Evolutionary conservation across 2,888 invertebrate genomes (phyloP).

Genomic region (Caenorhabditis afra): DNA sequence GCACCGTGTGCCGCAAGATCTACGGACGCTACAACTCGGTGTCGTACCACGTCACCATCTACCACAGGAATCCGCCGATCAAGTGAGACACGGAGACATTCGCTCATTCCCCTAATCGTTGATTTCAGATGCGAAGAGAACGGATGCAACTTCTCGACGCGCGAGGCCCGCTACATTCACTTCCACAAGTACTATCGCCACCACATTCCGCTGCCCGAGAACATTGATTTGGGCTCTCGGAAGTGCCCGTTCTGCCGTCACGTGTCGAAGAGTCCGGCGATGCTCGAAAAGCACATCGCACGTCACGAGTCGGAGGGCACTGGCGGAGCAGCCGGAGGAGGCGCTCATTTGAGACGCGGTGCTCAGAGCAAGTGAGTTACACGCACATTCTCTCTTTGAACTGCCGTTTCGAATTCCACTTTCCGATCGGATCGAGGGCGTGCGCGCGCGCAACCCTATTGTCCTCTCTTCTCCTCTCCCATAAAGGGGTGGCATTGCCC

Average conservation of each 20-base stretch:
- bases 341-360: not conserved
- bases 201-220: slow-evolving; percentile 77
- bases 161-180: slow-evolving; percentile 80
- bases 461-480: too few relatives aligned
- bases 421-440: too few relatives aligned
- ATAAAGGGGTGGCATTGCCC: too few relatives aligned
- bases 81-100: slow-evolving; percentile 21
- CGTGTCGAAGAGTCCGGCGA: slow-evolving; percentile 80
- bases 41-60: slow-evolving; percentile 80
- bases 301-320: slow-evolving; percentile 63
- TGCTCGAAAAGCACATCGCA: slow-evolving; percentile 80
- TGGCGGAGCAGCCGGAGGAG: not conserved
- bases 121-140: slow-evolving; percentile 75
- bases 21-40: slow-evolving; percentile 80
- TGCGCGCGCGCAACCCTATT: too few relatives aligned
- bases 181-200: slow-evolving; percentile 81
- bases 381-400: not conserved
- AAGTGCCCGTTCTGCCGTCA: slow-evolving; percentile 79
- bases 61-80: slow-evolving; percentile 81
- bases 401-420: too few relatives aligned
- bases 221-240: slow-evolving; percentile 79
- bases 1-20: slow-evolving; percentile 79
- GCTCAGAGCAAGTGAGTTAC: slow-evolving; percentile 48
- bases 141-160: slow-evolving; percentile 79
- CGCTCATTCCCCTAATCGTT: not conserved